A percentile compares a stretch with the other conserved stretches of the same genome.
These are phyloP conservation scores for Poeciliopsis turneri DNA, from an alignment of 2,797 vertebrate species.

Conservation along the genomic window DNA sequence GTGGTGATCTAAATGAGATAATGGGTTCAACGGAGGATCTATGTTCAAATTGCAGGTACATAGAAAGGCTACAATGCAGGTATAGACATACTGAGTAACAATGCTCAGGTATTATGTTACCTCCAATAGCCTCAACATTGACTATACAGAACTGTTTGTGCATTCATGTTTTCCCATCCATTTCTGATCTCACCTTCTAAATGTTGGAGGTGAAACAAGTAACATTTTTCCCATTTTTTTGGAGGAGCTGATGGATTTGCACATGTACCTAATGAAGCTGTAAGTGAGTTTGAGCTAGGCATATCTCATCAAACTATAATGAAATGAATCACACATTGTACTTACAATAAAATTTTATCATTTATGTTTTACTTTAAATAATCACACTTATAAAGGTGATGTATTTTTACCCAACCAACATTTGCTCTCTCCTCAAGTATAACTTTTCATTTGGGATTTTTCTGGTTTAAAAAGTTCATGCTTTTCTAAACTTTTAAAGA, in stretches of 20 bases:
- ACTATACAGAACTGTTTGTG: background rate
- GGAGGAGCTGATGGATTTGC: background rate
- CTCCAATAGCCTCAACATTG: background rate
- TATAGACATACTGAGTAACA: background rate
- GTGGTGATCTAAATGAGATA: constrained; percentile 41
- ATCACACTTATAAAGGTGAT: background rate
- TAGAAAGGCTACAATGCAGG: constrained; percentile 18
- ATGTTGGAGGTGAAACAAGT: background rate
- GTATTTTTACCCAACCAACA: background rate
- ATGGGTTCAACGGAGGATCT: constrained; percentile 29
- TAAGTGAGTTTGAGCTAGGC: background rate
- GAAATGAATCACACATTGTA: background rate
- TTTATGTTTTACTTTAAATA: background rate
- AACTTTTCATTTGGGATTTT: background rate
- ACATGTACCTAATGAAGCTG: background rate
- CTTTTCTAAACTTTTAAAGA: background rate
- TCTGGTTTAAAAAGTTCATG: background rate
- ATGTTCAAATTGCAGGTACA: constrained; percentile 20
- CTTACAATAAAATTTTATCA: background rate
- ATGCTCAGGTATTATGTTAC: background rate
- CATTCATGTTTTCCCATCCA: background rate
- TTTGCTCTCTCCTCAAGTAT: background rate
- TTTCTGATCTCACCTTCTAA: background rate
- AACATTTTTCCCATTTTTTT: background rate
- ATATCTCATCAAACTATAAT: background rate